Evolutionary conservation across 1,140 invertebrate species (phyloP).

Genomic region (Amyelois transitella): DNA sequence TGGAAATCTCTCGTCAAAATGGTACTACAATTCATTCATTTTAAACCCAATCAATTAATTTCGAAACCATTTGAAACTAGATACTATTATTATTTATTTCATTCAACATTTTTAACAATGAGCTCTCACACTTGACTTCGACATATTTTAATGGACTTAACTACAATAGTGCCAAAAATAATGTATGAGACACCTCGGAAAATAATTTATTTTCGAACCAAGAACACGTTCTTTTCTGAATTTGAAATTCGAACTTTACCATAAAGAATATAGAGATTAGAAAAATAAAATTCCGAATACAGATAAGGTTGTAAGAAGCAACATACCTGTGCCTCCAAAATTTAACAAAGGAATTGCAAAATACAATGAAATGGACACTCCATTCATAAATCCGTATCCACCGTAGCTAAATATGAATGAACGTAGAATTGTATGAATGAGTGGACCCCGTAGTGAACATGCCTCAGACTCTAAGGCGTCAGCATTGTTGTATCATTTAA

Average conservation of each 20-base stretch:
- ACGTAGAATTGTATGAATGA: conserved; percentile 33
- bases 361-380: conserved; percentile 19
- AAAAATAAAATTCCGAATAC: not conserved
- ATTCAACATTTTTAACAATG: not conserved
- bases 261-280: not conserved
- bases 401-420: conserved; percentile 33
- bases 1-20: too few relatives aligned
- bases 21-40: too few relatives aligned
- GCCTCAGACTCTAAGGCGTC: conserved; percentile 25
- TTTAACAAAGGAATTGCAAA: conserved; percentile 14
- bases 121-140: not conserved
- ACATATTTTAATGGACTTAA: not conserved
- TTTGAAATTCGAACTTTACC: not conserved
- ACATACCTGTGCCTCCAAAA: conserved; percentile 11
- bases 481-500: conserved; percentile 24
- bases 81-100: not conserved
- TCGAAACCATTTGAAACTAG: not conserved
- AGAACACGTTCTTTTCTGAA: not conserved
- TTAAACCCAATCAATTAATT: not conserved
- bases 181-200: not conserved
- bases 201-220: not conserved
- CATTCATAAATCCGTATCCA: conserved; percentile 19
- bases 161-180: not conserved
- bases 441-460: conserved; percentile 25
- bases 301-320: not conserved